Evolutionary conservation across 2,797 vertebrate genomes (phyloP), one percentile per base, ranked within the genome.

Genomic region (Denticeps clupeoides): DNA sequence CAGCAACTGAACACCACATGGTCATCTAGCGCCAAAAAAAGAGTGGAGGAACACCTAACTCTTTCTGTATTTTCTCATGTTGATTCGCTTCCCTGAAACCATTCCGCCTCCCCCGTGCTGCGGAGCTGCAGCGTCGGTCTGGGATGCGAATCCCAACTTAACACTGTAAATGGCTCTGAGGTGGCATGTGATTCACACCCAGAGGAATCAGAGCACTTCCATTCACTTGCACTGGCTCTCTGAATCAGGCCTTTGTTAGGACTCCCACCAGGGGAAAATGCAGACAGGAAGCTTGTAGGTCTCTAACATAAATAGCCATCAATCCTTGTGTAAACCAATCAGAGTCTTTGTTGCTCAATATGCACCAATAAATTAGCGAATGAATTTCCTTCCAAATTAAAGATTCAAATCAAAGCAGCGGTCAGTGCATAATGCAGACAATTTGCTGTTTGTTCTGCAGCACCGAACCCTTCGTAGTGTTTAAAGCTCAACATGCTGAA

Each of bases 301-400:
- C 58, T 29, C 44, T 53, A 78, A 81, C 70, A 68, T 81, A 82
- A 85, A 82, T 74, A 82, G 64, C 59, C 82, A 83, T 83, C 77
- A 79, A 53, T 57, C 64, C 55, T 31, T 49, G 51, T 70, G 68
- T 80, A 80, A 82, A 80, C 72, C 73, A 82, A 77, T 79, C 80
- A 74, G 72, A 65, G 54, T 55, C 68, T 60, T 67, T 68, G 68
- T 78, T 76, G 71, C 62, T 56, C 73, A 73, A 67, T 68, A 62
- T 62, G 66, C 69, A 62, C 51, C 66, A 71, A 83, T 78, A 69
- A 76, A 78, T 84, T 82, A 82, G 70, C 51, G 59, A 65, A 68
- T 70, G 65, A 55, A 69, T 80, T 78, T 78, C 64, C 70, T 67
- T 77, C 58, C 70, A 76, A 69, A 73, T 69, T 51, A 71, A 62